phyloP scores from a whole-genome alignment of 2,113 vertebrate species.

The Lutjanus erythropterus region DNA sequence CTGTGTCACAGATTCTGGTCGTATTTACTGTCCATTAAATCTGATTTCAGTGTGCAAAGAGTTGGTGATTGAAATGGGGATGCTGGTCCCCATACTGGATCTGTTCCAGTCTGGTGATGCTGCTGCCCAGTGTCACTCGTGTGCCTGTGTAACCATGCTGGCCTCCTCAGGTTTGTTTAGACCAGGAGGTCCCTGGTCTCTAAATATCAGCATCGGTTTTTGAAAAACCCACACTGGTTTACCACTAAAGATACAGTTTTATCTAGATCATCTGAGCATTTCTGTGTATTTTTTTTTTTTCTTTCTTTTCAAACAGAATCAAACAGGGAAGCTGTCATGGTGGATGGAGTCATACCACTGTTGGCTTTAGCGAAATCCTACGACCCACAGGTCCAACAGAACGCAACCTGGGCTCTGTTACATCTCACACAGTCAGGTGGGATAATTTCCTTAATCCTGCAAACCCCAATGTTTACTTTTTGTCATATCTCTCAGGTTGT shows the following conservation, averaged over 20 bases:
- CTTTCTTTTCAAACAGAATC: slow-evolving; percentile 76
- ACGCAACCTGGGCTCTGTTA: slow-evolving; percentile 86
- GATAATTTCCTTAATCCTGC: not conserved
- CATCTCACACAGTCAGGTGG: slow-evolving; percentile 88
- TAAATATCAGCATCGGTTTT: no score
- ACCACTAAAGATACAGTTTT: no score
- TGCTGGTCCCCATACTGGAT: slow-evolving; percentile 87
- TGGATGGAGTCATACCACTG: slow-evolving; percentile 82
- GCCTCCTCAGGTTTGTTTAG: slow-evolving; percentile 83
- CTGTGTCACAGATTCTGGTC: not conserved
- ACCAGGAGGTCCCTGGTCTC: no score
- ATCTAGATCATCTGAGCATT: not conserved
- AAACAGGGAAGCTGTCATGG: slow-evolving; percentile 80
- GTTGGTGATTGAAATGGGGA: slow-evolving; percentile 85
- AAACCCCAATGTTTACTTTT: no score
- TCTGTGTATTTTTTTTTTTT: not conserved
- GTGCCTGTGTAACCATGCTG: slow-evolving; percentile 85
- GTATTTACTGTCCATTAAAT: not conserved
- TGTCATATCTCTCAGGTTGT: no score
- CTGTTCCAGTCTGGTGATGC: slow-evolving; percentile 85
- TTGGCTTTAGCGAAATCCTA: slow-evolving; percentile 85
- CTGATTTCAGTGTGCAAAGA: slow-evolving; percentile 80
- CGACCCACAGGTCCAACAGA: slow-evolving; percentile 86
- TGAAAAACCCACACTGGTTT: no score
- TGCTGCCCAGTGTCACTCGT: slow-evolving; percentile 86